A percentile compares a stretch with the other conserved stretches of the same genome.
Evolutionary conservation across 1,140 invertebrate species (phyloP).

Genomic region (Pseudachorutes palmiensis): DNA sequence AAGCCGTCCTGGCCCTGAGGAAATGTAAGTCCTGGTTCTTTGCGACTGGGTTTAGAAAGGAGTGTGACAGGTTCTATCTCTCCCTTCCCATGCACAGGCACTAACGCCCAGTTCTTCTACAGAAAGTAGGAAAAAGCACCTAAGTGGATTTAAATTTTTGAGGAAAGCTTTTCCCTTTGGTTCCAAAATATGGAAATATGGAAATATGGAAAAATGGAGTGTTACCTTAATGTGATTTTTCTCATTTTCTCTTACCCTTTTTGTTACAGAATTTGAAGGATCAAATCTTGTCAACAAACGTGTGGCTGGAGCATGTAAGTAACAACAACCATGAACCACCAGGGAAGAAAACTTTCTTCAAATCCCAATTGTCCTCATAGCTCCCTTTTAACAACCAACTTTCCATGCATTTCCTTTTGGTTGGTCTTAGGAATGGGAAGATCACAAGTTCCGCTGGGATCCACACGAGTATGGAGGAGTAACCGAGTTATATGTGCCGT

Average conservation of each 20-base stretch:
- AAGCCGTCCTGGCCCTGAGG: no score
- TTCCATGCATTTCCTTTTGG: conserved; percentile 5
- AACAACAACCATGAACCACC: no score
- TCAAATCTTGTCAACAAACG: conserved; percentile 91
- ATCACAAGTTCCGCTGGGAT: conserved; percentile 95
- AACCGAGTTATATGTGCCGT: conserved; percentile 81
- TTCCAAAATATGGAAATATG: conserved; percentile 7
- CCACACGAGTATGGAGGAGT: conserved; percentile 90
- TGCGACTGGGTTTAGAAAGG: no score
- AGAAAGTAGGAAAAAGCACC: no score
- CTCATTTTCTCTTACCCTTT: conserved; percentile 37
- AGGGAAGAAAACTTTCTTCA: conserved; percentile 39
- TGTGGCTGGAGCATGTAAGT: conserved; percentile 90
- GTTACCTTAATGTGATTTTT: background rate
- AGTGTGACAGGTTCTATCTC: no score
- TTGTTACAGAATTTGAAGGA: conserved; percentile 84
- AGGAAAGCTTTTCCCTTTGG: background rate
- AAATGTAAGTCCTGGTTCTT: no score
- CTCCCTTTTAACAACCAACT: no score
- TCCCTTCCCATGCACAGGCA: no score
- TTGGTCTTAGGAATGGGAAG: conserved; percentile 73
- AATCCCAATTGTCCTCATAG: no score
- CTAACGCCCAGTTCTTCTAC: no score
- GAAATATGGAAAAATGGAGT: conserved; percentile 1
- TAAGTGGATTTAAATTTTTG: background rate